Evolutionary conservation across 1,140 invertebrate genomes (phyloP).

Genomic region (Zelostemma sp.): DNA sequence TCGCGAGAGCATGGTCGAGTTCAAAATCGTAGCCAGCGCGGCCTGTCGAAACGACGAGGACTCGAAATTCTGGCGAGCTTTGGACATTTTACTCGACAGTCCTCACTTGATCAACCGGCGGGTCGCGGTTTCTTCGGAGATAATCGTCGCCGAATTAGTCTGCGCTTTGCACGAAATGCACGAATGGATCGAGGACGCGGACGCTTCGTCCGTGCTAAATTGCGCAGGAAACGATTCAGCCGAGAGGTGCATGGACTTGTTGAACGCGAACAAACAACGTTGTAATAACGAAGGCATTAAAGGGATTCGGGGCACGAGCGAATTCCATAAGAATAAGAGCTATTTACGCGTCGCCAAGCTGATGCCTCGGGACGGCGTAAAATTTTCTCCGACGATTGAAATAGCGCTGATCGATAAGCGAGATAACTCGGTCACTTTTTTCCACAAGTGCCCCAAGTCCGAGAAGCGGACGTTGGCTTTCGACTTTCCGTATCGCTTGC

Average conservation of each 20-base stretch:
- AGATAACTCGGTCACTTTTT: slow-evolving; percentile 37
- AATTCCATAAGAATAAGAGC: slow-evolving; percentile 21
- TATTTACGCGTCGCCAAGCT: slow-evolving; percentile 55
- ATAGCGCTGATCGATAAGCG: slow-evolving; percentile 50
- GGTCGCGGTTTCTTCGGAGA: slow-evolving; percentile 54
- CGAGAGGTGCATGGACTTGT: slow-evolving; percentile 20
- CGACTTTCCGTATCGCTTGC: slow-evolving; percentile 49
- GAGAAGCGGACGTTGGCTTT: slow-evolving; percentile 54
- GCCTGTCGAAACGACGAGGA: slow-evolving; percentile 14
- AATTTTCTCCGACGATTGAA: slow-evolving; percentile 59
- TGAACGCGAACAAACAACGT: slow-evolving; percentile 16
- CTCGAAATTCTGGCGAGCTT: slow-evolving; percentile 60
- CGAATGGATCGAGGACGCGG: slow-evolving; percentile 23
- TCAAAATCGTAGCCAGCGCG: slow-evolving; percentile 34
- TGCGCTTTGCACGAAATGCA: slow-evolving; percentile 31
- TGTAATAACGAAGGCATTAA: background rate
- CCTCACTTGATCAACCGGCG: slow-evolving; percentile 66
- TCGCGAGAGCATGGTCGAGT: slow-evolving; percentile 27
- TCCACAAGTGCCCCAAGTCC: slow-evolving; percentile 29
- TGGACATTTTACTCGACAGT: slow-evolving; percentile 58
- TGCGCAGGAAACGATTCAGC: slow-evolving; percentile 1
- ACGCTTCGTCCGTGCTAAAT: slow-evolving; percentile 21
- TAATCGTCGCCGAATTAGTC: slow-evolving; percentile 42
- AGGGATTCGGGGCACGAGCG: background rate
- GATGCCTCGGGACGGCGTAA: slow-evolving; percentile 56